A percentile compares a stretch with the other conserved stretches of the same genome.
These are phyloP conservation scores for Kradibia gibbosae DNA, from an alignment of 1,140 invertebrate species.

Conservation along the genomic window DNA sequence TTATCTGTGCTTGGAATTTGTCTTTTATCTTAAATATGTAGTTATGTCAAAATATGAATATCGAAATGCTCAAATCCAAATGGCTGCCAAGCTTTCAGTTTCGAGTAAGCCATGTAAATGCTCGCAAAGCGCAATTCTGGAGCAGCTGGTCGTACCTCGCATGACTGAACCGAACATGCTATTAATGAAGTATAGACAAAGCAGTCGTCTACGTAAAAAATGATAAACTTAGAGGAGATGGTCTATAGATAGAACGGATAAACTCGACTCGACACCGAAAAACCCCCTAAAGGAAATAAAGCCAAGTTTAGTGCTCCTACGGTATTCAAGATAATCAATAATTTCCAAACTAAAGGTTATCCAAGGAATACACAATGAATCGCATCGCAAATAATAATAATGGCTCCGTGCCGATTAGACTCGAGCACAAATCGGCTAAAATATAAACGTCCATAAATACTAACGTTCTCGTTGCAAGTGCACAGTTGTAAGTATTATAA, in stretches of 20 bases:
- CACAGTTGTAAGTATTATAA: conserved; percentile 23
- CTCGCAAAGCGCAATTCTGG: conserved; percentile 7
- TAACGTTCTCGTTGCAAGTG: neutral
- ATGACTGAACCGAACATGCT: conserved; percentile 36
- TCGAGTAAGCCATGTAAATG: conserved; percentile 14
- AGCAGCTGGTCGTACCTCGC: conserved; percentile 38
- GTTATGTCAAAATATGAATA: conserved; percentile 42
- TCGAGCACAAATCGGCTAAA: conserved; percentile 28
- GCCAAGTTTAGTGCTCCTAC: conserved; percentile 44
- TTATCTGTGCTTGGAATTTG: conserved; percentile 42
- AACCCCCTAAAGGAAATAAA: conserved; percentile 30
- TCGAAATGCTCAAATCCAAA: conserved; percentile 28
- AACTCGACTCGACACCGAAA: conserved; percentile 46
- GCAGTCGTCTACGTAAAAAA: conserved; percentile 40
- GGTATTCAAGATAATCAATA: conserved; percentile 36
- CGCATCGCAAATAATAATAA: conserved; percentile 48
- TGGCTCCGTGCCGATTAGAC: conserved; percentile 37
- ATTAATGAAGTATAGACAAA: conserved; percentile 41
- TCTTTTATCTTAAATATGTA: conserved; percentile 36
- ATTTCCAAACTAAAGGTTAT: conserved; percentile 46
- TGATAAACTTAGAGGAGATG: conserved; percentile 34
- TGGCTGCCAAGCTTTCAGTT: conserved; percentile 1
- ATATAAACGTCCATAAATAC: conserved; percentile 15
- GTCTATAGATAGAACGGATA: conserved; percentile 45
- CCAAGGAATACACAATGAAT: conserved; percentile 47